Conservation (phyloP, 2,797 vertebrate species). For the Notolabrus celidotus region DNA sequence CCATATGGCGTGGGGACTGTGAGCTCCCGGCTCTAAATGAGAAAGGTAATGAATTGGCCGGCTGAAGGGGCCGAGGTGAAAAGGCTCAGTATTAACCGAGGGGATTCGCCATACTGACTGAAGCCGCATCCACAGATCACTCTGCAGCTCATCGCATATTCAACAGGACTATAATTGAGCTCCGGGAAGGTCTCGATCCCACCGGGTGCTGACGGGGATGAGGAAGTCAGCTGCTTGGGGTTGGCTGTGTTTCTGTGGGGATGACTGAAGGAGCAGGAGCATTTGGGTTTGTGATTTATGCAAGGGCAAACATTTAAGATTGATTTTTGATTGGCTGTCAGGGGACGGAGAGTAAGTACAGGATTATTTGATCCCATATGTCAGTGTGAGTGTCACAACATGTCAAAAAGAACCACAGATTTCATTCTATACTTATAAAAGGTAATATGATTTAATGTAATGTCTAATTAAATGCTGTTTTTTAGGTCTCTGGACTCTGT, state of each 20-base stretch:
- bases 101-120: conserved; percentile 42
- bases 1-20: conserved; percentile 55
- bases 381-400: conserved; percentile 15
- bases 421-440: conserved; percentile 17
- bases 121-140: conserved; percentile 42
- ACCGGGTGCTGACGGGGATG: conserved; percentile 34
- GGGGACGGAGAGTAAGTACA: conserved; percentile 55
- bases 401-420: conserved; percentile 44
- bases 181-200: conserved; percentile 51
- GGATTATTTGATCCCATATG: conserved; percentile 59
- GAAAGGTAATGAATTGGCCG: conserved; percentile 64
- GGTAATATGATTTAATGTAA: conserved; percentile 17
- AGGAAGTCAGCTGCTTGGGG: conserved; percentile 50
- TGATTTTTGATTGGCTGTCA: conserved; percentile 57
- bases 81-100: conserved; percentile 34
- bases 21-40: conserved; percentile 71
- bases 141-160: conserved; percentile 64
- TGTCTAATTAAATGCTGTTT: conserved; percentile 34
- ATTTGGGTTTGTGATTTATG: conserved; percentile 58
- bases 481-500: conserved; percentile 16
- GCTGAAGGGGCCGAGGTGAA: conserved; percentile 49
- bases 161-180: conserved; percentile 64
- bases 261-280: conserved; percentile 19
- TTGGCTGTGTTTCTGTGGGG: conserved; percentile 26
- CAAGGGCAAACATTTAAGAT: conserved; percentile 63